Evolutionary conservation across 1,140 invertebrate genomes (phyloP).

Genomic region (Drosophila pruinosa): DNA sequence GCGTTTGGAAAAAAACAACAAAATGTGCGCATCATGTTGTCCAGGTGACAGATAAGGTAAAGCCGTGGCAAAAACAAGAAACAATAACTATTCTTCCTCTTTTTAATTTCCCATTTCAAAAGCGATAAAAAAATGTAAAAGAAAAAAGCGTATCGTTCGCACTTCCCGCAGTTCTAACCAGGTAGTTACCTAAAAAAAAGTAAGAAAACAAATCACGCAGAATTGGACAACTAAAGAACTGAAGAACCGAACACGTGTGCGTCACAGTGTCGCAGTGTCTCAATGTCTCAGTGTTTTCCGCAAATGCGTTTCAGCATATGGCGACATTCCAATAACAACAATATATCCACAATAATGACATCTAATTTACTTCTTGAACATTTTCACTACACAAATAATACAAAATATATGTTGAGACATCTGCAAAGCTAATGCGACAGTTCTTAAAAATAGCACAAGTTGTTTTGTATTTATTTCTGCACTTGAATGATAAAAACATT

Average conservation of each 20-base stretch:
- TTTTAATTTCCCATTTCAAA: slow-evolving; percentile 1
- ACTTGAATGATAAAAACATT: no score
- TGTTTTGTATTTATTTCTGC: background rate
- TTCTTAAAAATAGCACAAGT: background rate
- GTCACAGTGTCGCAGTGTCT: slow-evolving; percentile 17
- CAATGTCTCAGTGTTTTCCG: slow-evolving; percentile 7
- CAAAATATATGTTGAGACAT: background rate
- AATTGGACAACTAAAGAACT: background rate
- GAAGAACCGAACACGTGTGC: slow-evolving; percentile 10
- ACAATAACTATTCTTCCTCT: background rate
- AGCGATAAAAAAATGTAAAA: slow-evolving; percentile 10
- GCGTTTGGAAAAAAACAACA: slow-evolving; percentile 28
- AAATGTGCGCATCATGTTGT: slow-evolving; percentile 41
- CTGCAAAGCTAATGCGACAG: background rate
- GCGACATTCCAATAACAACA: slow-evolving; percentile 9
- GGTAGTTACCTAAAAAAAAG: slow-evolving; percentile 13
- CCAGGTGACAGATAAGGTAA: slow-evolving; percentile 20
- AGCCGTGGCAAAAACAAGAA: background rate
- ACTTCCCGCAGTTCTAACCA: slow-evolving; percentile 2
- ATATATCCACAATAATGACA: slow-evolving; percentile 6
- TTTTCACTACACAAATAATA: background rate
- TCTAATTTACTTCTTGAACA: background rate
- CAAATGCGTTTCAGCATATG: slow-evolving; percentile 27
- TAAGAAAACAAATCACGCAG: background rate
- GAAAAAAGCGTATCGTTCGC: background rate